Evolutionary conservation across 1,140 invertebrate species (phyloP).

Genomic region (Trichonephila clavipes): DNA sequence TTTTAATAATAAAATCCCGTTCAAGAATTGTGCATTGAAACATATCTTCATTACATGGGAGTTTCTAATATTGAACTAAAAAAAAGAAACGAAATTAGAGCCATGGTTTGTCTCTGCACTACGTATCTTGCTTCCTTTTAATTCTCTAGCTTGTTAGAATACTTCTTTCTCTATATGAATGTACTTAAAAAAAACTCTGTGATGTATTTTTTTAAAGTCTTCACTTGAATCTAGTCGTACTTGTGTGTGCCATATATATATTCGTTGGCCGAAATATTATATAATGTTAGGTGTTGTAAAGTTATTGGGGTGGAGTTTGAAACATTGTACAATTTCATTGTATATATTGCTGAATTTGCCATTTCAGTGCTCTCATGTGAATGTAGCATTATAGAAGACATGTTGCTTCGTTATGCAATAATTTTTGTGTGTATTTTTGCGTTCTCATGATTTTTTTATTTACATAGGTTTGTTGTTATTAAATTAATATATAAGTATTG

Average conservation of each 20-base stretch:
- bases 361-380: slow-evolving; percentile 10
- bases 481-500: too few relatives aligned
- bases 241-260: slow-evolving; percentile 66
- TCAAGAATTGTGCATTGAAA: neutral
- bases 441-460: neutral
- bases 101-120: neutral
- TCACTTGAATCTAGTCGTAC: slow-evolving; percentile 55
- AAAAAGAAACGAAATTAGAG: neutral
- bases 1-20: neutral
- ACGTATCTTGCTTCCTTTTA: neutral
- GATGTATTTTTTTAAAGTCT: slow-evolving; percentile 67
- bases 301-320: neutral
- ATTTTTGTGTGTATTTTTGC: neutral
- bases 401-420: neutral
- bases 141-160: neutral
- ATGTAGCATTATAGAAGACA: neutral
- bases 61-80: neutral
- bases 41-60: neutral
- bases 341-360: slow-evolving; percentile 5
- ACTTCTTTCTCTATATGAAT: slow-evolving; percentile 49
- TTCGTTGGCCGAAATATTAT: neutral
- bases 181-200: slow-evolving; percentile 67
- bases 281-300: neutral
- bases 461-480: too few relatives aligned
- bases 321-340: neutral